These are phyloP conservation scores for Toxostoma redivivum DNA, from an alignment of 2,113 vertebrate genomes.

Conservation along the genomic window DNA sequence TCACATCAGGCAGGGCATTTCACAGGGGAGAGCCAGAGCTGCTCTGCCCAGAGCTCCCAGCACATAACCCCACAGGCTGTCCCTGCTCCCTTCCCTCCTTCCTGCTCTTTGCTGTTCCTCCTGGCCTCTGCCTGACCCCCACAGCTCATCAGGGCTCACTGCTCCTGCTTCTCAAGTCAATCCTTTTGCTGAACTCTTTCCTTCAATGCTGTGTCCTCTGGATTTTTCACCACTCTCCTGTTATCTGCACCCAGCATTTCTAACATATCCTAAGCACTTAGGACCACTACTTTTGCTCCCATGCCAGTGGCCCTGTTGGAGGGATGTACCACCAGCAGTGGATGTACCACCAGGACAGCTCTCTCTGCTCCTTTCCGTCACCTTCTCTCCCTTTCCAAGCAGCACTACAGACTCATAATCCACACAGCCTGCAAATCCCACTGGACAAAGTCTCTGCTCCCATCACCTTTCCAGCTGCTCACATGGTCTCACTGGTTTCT, in stretches of 20 bases:
- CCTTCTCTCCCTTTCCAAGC: background rate
- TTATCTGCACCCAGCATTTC: background rate
- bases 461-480: background rate
- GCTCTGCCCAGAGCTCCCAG: background rate
- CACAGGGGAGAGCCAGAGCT: background rate
- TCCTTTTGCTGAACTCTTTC: background rate
- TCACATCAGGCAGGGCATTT: background rate
- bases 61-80: background rate
- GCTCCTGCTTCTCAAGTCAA: background rate
- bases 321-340: background rate
- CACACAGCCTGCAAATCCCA: background rate
- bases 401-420: background rate
- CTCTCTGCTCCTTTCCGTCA: background rate
- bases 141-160: background rate
- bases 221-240: background rate
- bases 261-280: background rate
- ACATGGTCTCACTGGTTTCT: background rate
- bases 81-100: background rate
- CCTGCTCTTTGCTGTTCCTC: background rate
- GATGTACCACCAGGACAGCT: background rate
- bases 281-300: background rate
- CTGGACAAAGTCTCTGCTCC: background rate
- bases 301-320: background rate
- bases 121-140: conserved; percentile 41
- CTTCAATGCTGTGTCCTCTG: background rate